phyloP scores from a whole-genome alignment of 2,888 invertebrate species.

The Corbicula japonica region DNA sequence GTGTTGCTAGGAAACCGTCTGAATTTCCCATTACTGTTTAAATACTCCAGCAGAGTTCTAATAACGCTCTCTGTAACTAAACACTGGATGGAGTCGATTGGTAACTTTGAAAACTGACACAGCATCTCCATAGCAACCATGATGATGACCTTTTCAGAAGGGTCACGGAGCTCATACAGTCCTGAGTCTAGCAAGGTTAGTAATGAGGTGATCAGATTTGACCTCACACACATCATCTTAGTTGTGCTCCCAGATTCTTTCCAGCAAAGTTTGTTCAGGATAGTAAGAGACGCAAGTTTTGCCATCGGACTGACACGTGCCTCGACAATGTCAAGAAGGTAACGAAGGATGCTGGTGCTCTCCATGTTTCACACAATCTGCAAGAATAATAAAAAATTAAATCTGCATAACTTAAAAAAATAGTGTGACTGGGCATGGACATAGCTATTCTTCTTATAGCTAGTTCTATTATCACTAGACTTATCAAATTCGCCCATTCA shows the following conservation, averaged over 20 bases:
- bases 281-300: conserved; percentile 59
- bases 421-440: too few relatives aligned
- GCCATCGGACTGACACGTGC: conserved; percentile 43
- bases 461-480: too few relatives aligned
- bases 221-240: conserved; percentile 46
- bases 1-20: conserved; percentile 47
- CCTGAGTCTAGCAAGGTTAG: conserved; percentile 58
- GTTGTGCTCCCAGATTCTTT: conserved; percentile 42
- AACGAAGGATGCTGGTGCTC: conserved; percentile 41
- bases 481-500: too few relatives aligned
- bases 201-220: conserved; percentile 59
- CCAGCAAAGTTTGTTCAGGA: conserved; percentile 63
- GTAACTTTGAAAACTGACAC: conserved; percentile 63
- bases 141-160: conserved; percentile 46
- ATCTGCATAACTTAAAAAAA: too few relatives aligned
- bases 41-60: conserved; percentile 55
- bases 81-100: conserved; percentile 52
- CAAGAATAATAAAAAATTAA: too few relatives aligned
- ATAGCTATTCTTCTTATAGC: too few relatives aligned
- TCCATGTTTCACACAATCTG: too few relatives aligned
- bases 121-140: conserved; percentile 64
- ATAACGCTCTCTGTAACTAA: conserved; percentile 57
- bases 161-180: conserved; percentile 30
- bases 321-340: conserved; percentile 51
- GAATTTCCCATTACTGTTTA: conserved; percentile 58